Base-by-base conservation (phyloP, 2,797 vertebrate species). In the Nyctibius grandis region DNA sequence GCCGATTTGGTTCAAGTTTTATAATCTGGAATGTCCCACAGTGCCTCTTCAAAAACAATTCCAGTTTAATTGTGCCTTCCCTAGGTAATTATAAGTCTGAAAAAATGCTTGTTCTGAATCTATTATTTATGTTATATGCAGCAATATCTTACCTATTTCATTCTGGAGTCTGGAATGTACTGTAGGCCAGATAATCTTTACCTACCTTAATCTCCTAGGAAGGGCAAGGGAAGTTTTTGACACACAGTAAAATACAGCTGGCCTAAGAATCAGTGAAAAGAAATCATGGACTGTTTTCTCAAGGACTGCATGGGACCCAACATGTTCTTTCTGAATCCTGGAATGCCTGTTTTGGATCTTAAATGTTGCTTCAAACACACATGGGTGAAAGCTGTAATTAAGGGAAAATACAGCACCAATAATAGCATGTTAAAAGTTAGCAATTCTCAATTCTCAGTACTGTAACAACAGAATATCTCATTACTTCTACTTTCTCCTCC, bases 361-460 rank as follows among this genome's bases (percentile, higher is more conserved):
- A 89, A 94, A 92, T 29, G 74, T 81, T 88, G 74, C 93, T 95
- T 95, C 61, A 85, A 92, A 95, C 74, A 78, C 56, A 69, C 51
- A 89, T 9, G 74, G 70, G 59, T 95, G 88, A 93, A 95, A 94
- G 88, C 88, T 91, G 64, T 93, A 95, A 93, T 92, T 96, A 96
- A 91, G 82, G 68, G 60, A 68, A 91, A 95, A 89, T 36, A 72
- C 76, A 94, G 95, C 95, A 94, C 93, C 94, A 95, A 87, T 88
- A 97, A 96, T 94, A 96, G 88, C 91, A 89, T 61, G 84, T 93
- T 95, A 89, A 91, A 93, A 95, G 95, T 97, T 96, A 96, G 96
- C 97, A 96, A 88, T 67, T 96, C 78, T 97, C 94, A 97, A 82
- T 36, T 95, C 89, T 92, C 95, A 96, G 94, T 57, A 91, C 84